phyloP scores from a whole-genome alignment of 37 sponge, comb jelly and placozoan genomes.

The Bolinopsis microptera region DNA sequence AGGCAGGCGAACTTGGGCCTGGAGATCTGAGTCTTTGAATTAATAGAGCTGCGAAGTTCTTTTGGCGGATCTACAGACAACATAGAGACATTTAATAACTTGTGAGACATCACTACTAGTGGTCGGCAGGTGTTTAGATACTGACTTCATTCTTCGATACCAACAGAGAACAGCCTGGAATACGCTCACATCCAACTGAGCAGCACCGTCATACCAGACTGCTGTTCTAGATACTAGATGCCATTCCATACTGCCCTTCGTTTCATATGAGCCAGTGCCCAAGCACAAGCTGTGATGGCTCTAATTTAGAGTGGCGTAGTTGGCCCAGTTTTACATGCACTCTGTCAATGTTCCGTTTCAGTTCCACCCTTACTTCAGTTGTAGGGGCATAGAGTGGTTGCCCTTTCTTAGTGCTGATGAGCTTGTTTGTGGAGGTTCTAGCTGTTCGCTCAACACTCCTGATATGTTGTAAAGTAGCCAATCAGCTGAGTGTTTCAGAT shows the following conservation, averaged over 20 bases:
- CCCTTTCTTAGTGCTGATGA: not conserved
- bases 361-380: not conserved
- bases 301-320: not conserved
- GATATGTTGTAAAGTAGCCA: conserved; percentile 6
- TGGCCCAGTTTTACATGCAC: not conserved
- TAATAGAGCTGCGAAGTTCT: not conserved
- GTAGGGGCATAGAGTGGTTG: not conserved
- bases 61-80: not conserved
- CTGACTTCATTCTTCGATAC: not conserved
- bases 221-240: conserved; percentile 50
- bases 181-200: not conserved
- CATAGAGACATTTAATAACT: not conserved
- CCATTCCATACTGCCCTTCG: conserved; percentile 11
- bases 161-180: conserved; percentile 57
- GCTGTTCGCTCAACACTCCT: not conserved
- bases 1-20: not conserved
- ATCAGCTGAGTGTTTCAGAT: not conserved
- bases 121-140: not conserved
- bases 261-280: conserved; percentile 45
- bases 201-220: not conserved
- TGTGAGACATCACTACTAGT: not conserved
- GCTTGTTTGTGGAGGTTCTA: not conserved
- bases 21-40: too few relatives aligned
- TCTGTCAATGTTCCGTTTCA: not conserved
- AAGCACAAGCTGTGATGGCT: not conserved